Evolutionary conservation across 2,797 vertebrate species (phyloP).

Genomic region (Myripristis jacobus): DNA sequence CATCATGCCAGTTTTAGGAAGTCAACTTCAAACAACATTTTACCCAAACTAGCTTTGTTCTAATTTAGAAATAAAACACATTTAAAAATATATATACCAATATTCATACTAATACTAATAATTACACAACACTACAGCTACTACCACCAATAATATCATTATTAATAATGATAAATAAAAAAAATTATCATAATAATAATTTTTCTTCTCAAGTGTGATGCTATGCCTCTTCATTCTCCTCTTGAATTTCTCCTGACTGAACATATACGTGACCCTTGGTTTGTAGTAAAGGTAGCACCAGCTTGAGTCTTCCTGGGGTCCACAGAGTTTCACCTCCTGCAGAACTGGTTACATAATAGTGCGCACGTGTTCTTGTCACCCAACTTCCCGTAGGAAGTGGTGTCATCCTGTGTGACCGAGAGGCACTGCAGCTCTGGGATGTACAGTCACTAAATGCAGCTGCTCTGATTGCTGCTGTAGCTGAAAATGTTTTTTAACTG

Average conservation of each 20-base stretch:
- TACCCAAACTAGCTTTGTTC: neutral
- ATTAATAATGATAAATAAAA: too few relatives aligned
- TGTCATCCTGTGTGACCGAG: slow-evolving; percentile 26
- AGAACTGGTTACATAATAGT: neutral
- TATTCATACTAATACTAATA: too few relatives aligned
- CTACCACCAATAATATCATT: too few relatives aligned
- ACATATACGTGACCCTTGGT: too few relatives aligned
- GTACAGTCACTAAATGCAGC: slow-evolving; percentile 19
- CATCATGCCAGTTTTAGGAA: too few relatives aligned
- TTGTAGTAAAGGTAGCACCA: neutral
- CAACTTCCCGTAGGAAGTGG: slow-evolving; percentile 33
- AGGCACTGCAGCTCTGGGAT: slow-evolving; percentile 20
- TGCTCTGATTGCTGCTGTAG: slow-evolving; percentile 12
- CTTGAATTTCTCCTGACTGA: neutral
- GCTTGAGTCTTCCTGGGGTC: neutral
- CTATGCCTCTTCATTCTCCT: neutral
- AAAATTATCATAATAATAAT: too few relatives aligned
- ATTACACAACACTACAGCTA: too few relatives aligned
- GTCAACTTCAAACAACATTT: too few relatives aligned
- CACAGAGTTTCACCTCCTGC: neutral
- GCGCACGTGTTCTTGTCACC: slow-evolving; percentile 20
- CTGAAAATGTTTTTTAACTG: slow-evolving; percentile 15
- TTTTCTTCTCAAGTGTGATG: neutral
- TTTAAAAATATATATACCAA: too few relatives aligned
- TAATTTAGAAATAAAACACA: neutral